Conservation (phyloP, 2,888 invertebrate genomes). For the Acanthococcus lagerstroemiae region DNA sequence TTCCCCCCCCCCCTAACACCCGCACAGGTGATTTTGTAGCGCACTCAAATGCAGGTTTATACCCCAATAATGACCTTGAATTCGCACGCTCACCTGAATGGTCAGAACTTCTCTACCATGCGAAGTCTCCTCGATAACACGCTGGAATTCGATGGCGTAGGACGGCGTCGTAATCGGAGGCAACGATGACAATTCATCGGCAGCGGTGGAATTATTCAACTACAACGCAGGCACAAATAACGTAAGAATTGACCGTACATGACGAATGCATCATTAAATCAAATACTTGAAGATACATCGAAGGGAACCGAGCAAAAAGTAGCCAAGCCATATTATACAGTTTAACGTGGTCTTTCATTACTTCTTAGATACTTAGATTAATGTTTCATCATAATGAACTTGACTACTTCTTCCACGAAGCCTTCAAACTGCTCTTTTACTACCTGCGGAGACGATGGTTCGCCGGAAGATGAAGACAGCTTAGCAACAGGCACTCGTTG, state of each 20-base stretch:
- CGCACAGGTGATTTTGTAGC: too few relatives aligned
- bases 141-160: conserved; percentile 48
- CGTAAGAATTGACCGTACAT: too few relatives aligned
- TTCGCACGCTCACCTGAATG: conserved; percentile 44
- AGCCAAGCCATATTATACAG: too few relatives aligned
- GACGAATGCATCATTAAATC: too few relatives aligned
- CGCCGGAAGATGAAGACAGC: conserved; percentile 46
- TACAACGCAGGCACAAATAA: too few relatives aligned
- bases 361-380: too few relatives aligned
- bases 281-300: background rate
- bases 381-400: too few relatives aligned
- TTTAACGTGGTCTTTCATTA: too few relatives aligned
- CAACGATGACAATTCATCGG: conserved; percentile 44
- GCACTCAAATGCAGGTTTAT: too few relatives aligned
- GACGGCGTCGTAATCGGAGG: conserved; percentile 48
- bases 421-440: too few relatives aligned
- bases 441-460: conserved; percentile 37
- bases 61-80: background rate
- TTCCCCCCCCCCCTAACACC: too few relatives aligned
- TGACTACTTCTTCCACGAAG: too few relatives aligned
- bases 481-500: conserved; percentile 61
- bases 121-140: conserved; percentile 49
- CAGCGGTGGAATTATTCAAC: conserved; percentile 44
- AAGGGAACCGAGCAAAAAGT: background rate
- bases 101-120: conserved; percentile 51